Percentiles rank a stretch among this genome's conserved stretches.
These are phyloP conservation scores for Apotomis betuletana DNA, from an alignment of 2,888 invertebrate genomes.

Conservation along the genomic window DNA sequence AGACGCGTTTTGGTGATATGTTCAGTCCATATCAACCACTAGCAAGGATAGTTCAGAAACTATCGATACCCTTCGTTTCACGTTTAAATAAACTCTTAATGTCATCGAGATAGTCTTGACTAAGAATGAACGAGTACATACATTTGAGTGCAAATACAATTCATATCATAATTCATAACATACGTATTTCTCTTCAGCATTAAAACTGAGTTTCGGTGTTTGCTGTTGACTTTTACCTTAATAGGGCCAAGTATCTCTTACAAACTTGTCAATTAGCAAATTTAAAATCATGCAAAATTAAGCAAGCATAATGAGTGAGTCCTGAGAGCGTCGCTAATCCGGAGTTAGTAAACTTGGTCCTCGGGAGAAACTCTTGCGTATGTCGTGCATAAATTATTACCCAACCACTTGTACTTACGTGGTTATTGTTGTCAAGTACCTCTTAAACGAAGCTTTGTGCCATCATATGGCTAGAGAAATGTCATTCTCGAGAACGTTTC, in stretches of 20 bases:
- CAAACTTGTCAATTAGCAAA: constrained; percentile 51
- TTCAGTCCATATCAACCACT: too few relatives aligned
- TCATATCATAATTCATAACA: background rate
- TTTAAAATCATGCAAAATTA: constrained; percentile 57
- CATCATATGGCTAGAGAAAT: background rate
- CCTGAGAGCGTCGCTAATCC: constrained; percentile 57
- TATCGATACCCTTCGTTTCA: too few relatives aligned
- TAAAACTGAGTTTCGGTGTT: background rate
- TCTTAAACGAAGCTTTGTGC: constrained; percentile 6
- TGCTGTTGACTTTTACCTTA: constrained; percentile 1
- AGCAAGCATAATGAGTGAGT: constrained; percentile 60
- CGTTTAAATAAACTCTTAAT: too few relatives aligned
- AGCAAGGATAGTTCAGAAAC: too few relatives aligned
- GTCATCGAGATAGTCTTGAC: too few relatives aligned
- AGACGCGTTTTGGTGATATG: too few relatives aligned
- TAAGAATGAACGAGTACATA: too few relatives aligned
- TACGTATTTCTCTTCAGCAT: background rate
- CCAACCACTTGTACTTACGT: constrained; percentile 32
- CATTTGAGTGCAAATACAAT: too few relatives aligned
- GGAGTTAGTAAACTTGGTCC: constrained; percentile 43
- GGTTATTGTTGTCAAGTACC: constrained; percentile 30
- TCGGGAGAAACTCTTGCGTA: constrained; percentile 36
- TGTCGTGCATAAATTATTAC: constrained; percentile 39
- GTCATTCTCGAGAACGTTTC: too few relatives aligned
- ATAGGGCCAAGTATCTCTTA: constrained; percentile 22